Evolutionary conservation across 1,140 invertebrate species (phyloP).

Genomic region (Neocloeon triangulifer): DNA sequence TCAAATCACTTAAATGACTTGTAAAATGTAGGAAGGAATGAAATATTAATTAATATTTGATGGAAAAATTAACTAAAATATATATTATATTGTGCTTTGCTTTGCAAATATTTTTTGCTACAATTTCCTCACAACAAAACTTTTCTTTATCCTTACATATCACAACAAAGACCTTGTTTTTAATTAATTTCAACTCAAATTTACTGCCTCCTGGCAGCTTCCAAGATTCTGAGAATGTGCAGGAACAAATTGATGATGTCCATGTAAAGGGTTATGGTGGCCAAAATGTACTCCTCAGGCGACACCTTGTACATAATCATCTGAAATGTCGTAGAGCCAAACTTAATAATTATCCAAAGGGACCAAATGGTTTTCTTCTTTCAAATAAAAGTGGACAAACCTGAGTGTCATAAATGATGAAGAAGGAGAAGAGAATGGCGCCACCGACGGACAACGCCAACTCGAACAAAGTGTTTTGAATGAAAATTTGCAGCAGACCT

Average conservation of each 20-base stretch:
- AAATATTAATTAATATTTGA: too few species aligned
- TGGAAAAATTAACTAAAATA: too few species aligned
- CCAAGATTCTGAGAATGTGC: constrained; percentile 49
- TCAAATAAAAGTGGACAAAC: constrained; percentile 9
- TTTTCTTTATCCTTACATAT: too few species aligned
- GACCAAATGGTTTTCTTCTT: constrained; percentile 2
- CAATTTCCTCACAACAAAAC: too few species aligned
- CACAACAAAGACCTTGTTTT: too few species aligned
- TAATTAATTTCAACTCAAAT: too few species aligned
- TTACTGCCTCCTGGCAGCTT: constrained; percentile 20
- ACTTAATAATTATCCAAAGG: constrained; percentile 1
- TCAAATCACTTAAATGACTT: too few species aligned
- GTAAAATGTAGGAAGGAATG: too few species aligned
- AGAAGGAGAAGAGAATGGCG: constrained; percentile 48
- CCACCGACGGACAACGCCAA: constrained; percentile 39
- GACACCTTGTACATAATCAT: constrained; percentile 41
- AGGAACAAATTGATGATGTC: constrained; percentile 74
- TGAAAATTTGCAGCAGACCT: constrained; percentile 47
- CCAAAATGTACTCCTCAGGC: constrained; percentile 55
- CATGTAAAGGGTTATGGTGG: constrained; percentile 64
- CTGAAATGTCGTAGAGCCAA: constrained; percentile 21
- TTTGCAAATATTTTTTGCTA: too few species aligned
- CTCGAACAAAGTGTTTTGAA: constrained; percentile 41
- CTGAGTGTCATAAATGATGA: constrained; percentile 39
- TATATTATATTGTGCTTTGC: too few species aligned